These are phyloP conservation scores for Siderastrea siderea DNA, from an alignment of 92 coral and sea anemone genomes.

Conservation along the genomic window DNA sequence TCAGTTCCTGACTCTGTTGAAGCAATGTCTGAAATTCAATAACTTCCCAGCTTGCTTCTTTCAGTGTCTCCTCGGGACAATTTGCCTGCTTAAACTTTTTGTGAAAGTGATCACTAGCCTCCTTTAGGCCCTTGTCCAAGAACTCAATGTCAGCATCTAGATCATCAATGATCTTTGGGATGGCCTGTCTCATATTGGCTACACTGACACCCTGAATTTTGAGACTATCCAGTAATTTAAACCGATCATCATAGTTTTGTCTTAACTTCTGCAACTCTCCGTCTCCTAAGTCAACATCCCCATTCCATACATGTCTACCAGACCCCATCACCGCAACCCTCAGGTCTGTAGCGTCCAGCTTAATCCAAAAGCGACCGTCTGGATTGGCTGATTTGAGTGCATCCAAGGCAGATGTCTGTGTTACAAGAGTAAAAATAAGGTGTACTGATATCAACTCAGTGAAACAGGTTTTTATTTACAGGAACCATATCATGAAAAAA, in stretches of 20 bases:
- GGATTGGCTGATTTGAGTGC: conserved; percentile 41
- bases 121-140: conserved; percentile 45
- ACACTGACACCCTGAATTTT: background rate
- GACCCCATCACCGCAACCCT: conserved; percentile 51
- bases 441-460: background rate
- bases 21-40: conserved; percentile 64
- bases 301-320: conserved; percentile 41
- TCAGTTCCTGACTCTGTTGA: conserved; percentile 54
- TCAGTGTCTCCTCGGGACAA: conserved; percentile 56
- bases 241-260: conserved; percentile 33
- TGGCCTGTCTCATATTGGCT: conserved; percentile 3
- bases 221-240: background rate
- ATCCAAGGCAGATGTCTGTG: conserved; percentile 32
- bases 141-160: conserved; percentile 41
- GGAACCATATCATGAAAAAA: background rate
- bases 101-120: conserved; percentile 31
- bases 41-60: conserved; percentile 63
- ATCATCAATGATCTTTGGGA: conserved; percentile 29
- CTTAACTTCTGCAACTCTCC: conserved; percentile 24
- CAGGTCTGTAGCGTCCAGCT: conserved; percentile 53
- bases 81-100: conserved; percentile 51
- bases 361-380: conserved; percentile 43
- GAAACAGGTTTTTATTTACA: too few relatives aligned
- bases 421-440: background rate
- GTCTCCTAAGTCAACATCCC: conserved; percentile 39